These are phyloP conservation scores for Mustelus asterias DNA, from an alignment of 2,113 vertebrate species.

Conservation along the genomic window DNA sequence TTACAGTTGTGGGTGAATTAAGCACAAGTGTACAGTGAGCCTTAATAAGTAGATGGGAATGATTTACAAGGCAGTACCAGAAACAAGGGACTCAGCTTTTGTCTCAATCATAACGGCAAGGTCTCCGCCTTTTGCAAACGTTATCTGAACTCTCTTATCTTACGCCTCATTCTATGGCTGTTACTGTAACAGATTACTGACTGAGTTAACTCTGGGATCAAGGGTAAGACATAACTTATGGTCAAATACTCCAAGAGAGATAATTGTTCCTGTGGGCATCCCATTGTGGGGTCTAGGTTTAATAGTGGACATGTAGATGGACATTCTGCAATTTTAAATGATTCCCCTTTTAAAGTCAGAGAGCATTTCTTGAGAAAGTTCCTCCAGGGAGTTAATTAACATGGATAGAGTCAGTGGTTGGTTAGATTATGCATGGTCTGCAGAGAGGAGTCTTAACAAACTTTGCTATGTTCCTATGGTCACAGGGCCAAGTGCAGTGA, in stretches of 20 bases:
- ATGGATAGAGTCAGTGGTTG: neutral
- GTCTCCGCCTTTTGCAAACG: neutral
- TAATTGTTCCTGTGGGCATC: neutral
- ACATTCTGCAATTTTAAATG: neutral
- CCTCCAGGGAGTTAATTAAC: neutral
- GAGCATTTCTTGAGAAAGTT: neutral
- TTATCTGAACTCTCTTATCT: neutral
- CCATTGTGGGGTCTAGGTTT: neutral
- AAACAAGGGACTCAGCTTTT: neutral
- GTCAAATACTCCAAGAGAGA: neutral
- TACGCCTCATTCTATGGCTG: neutral
- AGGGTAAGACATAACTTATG: neutral
- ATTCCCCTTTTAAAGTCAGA: neutral
- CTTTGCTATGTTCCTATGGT: neutral
- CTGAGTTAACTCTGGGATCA: neutral
- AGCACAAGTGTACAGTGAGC: neutral
- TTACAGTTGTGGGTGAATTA: neutral
- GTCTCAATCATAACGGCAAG: neutral
- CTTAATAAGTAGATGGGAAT: neutral
- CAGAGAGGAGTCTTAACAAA: neutral
- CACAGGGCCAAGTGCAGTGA: neutral
- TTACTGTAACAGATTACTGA: neutral
- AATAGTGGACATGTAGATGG: neutral
- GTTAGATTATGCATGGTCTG: neutral
- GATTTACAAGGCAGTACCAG: neutral